These are phyloP conservation scores for Episyrphus balteatus DNA, from an alignment of 1,140 invertebrate species.

Conservation along the genomic window DNA sequence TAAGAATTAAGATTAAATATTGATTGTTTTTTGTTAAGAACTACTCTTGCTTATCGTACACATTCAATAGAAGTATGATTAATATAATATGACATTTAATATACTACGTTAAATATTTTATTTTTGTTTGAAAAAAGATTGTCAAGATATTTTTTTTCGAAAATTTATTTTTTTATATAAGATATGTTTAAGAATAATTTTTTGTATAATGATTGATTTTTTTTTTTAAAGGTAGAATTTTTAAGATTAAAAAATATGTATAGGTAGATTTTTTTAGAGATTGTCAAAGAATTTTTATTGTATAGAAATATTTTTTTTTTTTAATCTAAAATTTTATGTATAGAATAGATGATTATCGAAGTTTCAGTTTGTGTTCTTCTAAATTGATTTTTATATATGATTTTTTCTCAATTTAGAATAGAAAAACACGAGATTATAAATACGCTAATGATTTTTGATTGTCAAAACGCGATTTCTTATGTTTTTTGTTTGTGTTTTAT, in stretches of 20 bases:
- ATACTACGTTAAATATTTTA: background rate
- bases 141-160: background rate
- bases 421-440: background rate
- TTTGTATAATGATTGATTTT: no score
- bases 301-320: no score
- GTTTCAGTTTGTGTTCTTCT: background rate
- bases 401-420: background rate
- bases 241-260: no score
- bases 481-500: conserved; percentile 15
- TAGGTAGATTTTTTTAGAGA: no score
- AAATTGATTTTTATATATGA: background rate
- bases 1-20: no score
- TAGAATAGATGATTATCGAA: no score
- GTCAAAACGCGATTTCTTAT: conserved; percentile 38
- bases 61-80: background rate
- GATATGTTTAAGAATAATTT: no score
- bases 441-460: conserved; percentile 36
- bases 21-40: background rate
- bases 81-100: background rate
- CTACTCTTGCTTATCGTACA: background rate
- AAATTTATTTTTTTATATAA: no score
- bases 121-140: background rate
- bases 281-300: no score
- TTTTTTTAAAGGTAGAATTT: no score
- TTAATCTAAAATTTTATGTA: no score